These are phyloP conservation scores for Epicampocera succincta DNA, from an alignment of 2,888 invertebrate species.

Conservation along the genomic window DNA sequence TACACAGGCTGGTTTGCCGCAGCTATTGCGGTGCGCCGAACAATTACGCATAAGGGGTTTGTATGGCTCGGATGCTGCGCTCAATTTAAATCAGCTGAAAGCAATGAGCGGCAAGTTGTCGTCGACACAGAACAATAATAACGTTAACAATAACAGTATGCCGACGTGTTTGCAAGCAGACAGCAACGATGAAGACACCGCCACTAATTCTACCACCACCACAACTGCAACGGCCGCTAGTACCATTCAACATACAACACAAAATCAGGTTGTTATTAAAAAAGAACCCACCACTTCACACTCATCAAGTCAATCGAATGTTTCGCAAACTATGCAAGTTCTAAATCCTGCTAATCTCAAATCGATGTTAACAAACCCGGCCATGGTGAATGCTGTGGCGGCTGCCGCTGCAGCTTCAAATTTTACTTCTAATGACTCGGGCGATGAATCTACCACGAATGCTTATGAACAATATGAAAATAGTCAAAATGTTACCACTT, in stretches of 20 bases:
- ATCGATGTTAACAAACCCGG: constrained; percentile 53
- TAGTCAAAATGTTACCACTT: constrained; percentile 68
- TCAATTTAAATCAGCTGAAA: constrained; percentile 79
- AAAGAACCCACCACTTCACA: constrained; percentile 61
- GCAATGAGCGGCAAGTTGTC: constrained; percentile 73
- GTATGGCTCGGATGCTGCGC: constrained; percentile 80
- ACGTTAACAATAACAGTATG: constrained; percentile 50
- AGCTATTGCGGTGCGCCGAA: constrained; percentile 91
- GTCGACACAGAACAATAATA: constrained; percentile 41
- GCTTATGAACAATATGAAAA: constrained; percentile 77
- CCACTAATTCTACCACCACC: constrained; percentile 75
- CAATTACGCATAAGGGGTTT: constrained; percentile 90
- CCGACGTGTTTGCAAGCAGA: constrained; percentile 62
- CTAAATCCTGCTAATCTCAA: constrained; percentile 63
- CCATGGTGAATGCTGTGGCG: constrained; percentile 33
- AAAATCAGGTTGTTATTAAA: constrained; percentile 65
- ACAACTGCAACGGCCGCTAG: constrained; percentile 73
- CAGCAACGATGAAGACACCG: constrained; percentile 76
- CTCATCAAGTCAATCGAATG: constrained; percentile 49
- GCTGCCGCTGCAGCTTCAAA: constrained; percentile 69
- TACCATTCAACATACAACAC: constrained; percentile 53
- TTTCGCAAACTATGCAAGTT: constrained; percentile 64
- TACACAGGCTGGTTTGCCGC: constrained; percentile 91
- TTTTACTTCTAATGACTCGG: constrained; percentile 76
- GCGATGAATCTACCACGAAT: constrained; percentile 77